Conservation (phyloP, 2,888 invertebrate genomes). For the Ochropacha duplaris region DNA sequence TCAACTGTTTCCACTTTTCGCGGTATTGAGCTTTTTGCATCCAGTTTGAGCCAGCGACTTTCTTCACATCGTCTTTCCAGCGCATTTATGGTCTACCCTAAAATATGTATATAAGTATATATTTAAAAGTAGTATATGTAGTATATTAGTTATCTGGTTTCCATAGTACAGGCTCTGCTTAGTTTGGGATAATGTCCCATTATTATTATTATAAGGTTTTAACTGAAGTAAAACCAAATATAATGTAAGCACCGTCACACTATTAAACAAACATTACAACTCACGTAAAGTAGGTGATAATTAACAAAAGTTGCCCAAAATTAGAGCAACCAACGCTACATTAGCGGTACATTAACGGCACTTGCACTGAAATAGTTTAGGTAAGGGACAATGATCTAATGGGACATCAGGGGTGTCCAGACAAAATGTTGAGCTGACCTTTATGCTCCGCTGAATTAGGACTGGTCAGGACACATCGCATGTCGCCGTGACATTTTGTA, state of each 20-base stretch:
- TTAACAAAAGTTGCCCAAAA: constrained; percentile 20
- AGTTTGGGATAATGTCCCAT: too few species aligned
- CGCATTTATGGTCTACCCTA: too few species aligned
- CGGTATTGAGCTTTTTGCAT: too few species aligned
- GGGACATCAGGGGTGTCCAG: background rate
- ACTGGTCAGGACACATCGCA: constrained; percentile 34
- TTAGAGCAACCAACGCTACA: constrained; percentile 32
- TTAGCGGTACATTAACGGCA: constrained; percentile 30
- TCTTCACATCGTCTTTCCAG: too few species aligned
- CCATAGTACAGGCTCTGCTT: too few species aligned
- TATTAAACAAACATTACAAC: background rate
- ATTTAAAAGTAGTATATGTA: too few species aligned
- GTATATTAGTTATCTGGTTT: too few species aligned
- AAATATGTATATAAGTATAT: too few species aligned
- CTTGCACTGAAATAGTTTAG: constrained; percentile 24
- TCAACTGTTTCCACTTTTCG: too few species aligned
- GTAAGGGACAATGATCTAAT: background rate
- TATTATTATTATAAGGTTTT: too few species aligned
- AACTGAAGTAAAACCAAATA: too few species aligned
- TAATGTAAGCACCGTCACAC: background rate
- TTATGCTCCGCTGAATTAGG: constrained; percentile 14
- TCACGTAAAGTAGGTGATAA: constrained; percentile 29
- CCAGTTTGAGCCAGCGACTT: too few species aligned
- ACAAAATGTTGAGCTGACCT: background rate
- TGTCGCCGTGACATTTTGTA: constrained; percentile 21